Base-by-base conservation (phyloP, 2,888 invertebrate genomes). In the Prostheceraeus crozeri region DNA sequence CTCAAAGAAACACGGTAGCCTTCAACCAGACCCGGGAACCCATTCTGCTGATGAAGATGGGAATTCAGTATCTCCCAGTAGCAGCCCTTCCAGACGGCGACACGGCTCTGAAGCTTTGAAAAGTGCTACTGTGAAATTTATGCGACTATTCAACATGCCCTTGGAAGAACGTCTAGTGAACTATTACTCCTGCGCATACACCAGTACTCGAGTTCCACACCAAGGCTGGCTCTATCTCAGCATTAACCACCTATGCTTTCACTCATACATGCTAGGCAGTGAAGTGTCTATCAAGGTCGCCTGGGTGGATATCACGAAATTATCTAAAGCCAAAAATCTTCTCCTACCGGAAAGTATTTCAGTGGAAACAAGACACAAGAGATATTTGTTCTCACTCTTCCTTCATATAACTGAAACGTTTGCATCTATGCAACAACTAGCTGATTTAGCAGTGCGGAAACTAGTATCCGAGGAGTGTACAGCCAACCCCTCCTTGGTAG, bases 211-310 rank as follows among this genome's bases (percentile, higher is more conserved):
- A 74, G 81, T 96, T 67, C 94, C 93, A 0, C 80, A 88, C n/a
- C 94, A 94, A 79, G 96, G 96, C 30, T 89, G 90, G 85, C 81
- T 96, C 73, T 98, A 94, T 73, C 81, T 96, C n/a, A 91, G 93
- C 19, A 85, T 96, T 31, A 89, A 91, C 74, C 89, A 90, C 75
- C 82, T 94, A 74, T 91, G 91, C 73, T 98, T 96, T 78, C 87
- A 94, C 76, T 88, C 94, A 0, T 90, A 87, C 72, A 84, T 96
- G 71, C 82, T 96, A 77, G 90, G 93, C 6, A 84, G 83, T 61
- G 89, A 93, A 75, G 88, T 87, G 2, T 86, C 86, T 69, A 81
- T 91, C 51, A 84, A 86, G 66, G 83, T 94, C 59, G 82, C 89
- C 68, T 93, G 90, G 89, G 84, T 86, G 1, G 90, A 91, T 71